Percentiles rank a stretch among this genome's conserved stretches.
Conservation (phyloP, 2,113 vertebrate species). For the Scatophagus argus region DNA sequence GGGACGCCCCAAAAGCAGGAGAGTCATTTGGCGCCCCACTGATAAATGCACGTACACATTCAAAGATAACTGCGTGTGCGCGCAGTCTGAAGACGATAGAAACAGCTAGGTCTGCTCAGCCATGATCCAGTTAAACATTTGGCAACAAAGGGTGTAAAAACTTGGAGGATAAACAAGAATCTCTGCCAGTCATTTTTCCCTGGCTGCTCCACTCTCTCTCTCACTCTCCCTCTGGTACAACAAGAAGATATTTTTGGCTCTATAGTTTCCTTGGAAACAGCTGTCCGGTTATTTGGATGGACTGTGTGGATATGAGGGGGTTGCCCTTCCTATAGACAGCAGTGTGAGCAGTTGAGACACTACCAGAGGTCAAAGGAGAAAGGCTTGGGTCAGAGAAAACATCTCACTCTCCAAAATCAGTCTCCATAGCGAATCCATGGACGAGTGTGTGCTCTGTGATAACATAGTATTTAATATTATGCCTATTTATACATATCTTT, state of each 20-base stretch:
- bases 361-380: conserved; percentile 77
- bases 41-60: conserved; percentile 50
- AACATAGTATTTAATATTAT: conserved; percentile 80
- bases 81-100: conserved; percentile 39
- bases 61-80: conserved; percentile 32
- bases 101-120: conserved; percentile 66
- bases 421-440: conserved; percentile 64
- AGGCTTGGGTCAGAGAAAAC: conserved; percentile 24
- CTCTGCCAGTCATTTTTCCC: conserved; percentile 82
- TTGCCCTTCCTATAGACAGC: conserved; percentile 88
- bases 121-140: conserved; percentile 74
- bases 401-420: conserved; percentile 45
- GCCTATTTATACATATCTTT: conserved; percentile 80
- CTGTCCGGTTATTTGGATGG: conserved; percentile 84
- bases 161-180: conserved; percentile 71
- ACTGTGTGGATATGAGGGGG: conserved; percentile 88
- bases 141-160: conserved; percentile 75
- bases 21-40: conserved; percentile 38
- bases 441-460: conserved; percentile 67
- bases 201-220: conserved; percentile 64
- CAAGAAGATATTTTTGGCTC: conserved; percentile 85
- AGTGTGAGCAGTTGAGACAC: conserved; percentile 78
- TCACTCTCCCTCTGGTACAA: conserved; percentile 84
- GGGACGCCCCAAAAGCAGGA: conserved; percentile 4
- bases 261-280: conserved; percentile 98